Conservation (phyloP, 2,113 vertebrate genomes). For the Urocolius indicus region DNA sequence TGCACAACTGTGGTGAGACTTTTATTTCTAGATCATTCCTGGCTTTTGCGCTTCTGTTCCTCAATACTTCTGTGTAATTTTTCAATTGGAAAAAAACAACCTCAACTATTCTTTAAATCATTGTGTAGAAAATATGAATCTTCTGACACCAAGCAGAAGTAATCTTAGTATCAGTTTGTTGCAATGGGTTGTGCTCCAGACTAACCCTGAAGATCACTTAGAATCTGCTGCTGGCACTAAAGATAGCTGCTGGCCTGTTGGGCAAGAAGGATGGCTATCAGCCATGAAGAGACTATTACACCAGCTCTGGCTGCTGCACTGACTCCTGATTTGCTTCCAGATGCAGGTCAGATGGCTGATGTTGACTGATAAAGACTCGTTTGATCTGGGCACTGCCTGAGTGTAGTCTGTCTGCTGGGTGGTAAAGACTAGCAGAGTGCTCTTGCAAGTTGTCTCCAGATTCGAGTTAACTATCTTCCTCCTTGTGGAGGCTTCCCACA, state of each 20-base stretch:
- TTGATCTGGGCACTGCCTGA: neutral
- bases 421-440: neutral
- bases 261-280: neutral
- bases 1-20: neutral
- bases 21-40: neutral
- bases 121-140: neutral
- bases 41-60: neutral
- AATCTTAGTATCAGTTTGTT: neutral
- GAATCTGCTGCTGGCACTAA: neutral
- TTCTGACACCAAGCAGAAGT: neutral
- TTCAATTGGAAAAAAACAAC: neutral
- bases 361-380: neutral
- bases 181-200: neutral
- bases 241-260: neutral
- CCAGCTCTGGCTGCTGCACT: neutral
- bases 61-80: neutral
- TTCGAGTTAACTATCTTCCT: neutral
- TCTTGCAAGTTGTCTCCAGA: neutral
- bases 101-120: neutral
- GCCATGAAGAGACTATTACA: neutral
- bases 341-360: neutral
- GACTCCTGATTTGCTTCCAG: neutral
- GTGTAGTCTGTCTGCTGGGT: neutral
- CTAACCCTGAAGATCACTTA: neutral
- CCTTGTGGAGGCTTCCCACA: neutral